These are phyloP conservation scores for Microplitis manilae DNA, from an alignment of 2,888 invertebrate genomes.

Conservation along the genomic window DNA sequence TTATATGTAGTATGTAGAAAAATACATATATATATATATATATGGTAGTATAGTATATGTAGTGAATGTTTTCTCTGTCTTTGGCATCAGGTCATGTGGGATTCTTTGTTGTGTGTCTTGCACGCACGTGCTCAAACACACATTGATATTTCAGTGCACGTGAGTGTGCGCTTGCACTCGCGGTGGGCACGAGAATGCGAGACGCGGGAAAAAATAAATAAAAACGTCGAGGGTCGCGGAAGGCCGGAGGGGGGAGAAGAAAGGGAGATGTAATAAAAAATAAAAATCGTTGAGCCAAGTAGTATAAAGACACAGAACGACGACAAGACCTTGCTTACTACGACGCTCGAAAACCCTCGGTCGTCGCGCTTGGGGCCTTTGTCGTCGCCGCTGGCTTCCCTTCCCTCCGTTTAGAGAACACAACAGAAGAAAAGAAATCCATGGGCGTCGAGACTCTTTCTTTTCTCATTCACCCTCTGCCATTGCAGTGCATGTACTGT, in stretches of 20 bases:
- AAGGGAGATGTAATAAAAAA: too few species aligned
- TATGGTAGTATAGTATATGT: too few species aligned
- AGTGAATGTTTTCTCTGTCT: too few species aligned
- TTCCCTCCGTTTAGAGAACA: slow-evolving; percentile 11
- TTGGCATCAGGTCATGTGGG: too few species aligned
- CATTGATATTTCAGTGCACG: slow-evolving; percentile 11
- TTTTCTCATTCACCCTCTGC: slow-evolving; percentile 4
- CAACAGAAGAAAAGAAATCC: slow-evolving; percentile 22
- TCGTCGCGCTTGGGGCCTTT: slow-evolving; percentile 26
- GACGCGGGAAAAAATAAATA: slow-evolving; percentile 2
- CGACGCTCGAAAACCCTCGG: slow-evolving; percentile 12
- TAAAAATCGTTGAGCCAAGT: too few species aligned
- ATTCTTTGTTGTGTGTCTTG: not conserved
- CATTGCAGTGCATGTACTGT: not conserved
- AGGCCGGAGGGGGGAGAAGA: too few species aligned
- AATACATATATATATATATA: too few species aligned
- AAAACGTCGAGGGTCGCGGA: too few species aligned
- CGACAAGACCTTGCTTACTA: slow-evolving; percentile 31
- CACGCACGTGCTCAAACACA: slow-evolving; percentile 38
- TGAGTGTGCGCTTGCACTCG: slow-evolving; percentile 29
- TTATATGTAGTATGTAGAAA: too few species aligned
- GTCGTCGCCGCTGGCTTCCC: slow-evolving; percentile 22
- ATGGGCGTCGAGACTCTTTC: slow-evolving; percentile 27
- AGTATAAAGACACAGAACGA: too few species aligned
- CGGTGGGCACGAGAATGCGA: slow-evolving; percentile 16